Evolutionary conservation across 2,888 invertebrate genomes (phyloP), one percentile per base, ranked within the genome.

Genomic region (Caenorhabditis doughertyi): DNA sequence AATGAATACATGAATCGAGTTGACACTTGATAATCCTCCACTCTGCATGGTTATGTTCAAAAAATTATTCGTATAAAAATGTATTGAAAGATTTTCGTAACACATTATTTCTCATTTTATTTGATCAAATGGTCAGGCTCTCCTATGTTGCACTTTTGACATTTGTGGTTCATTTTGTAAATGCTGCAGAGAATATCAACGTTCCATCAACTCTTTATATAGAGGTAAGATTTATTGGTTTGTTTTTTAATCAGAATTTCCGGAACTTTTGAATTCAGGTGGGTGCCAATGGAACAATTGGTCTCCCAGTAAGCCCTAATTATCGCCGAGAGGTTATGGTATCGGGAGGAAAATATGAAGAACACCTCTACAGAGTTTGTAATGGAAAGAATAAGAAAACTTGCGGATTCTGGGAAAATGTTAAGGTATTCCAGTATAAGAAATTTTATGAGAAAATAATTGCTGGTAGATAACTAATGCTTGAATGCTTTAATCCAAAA

Each of bases 351-450:
- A 23, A 3, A 2, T 23, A 47, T 49, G 71, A 71, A n/a, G 58
- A 58, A 21, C 71, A 71, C 3, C 9, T 71, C 21, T 71, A 58
- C 32, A 56, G 71, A 49, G 71, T 71, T 29, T 71, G 71, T 42
- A 71, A 47, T 35, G 71, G 71, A 9, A 71, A 71, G 25, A 71
- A 71, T 11, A 39, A 32, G 58, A 35, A 29, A 11, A 60, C 16
- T 21, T 71, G 71, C 25, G 71, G 71, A 32, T 71, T 23, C 18
- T 71, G 71, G 71, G 71, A 71, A n/a, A 71, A 58, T 47, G 47
- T 58, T 4, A 58, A 71, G 58, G 64, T 47, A 39, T 13, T 39
- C n/a, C n/a, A n/a, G n/a, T n/a, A n/a, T n/a, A n/a, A n/a, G n/a
- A n/a, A n/a, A n/a, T n/a, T n/a, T n/a, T n/a, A n/a, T n/a, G n/a